Base-by-base conservation (phyloP, 2,888 invertebrate genomes). In the Pyrrhopygopsis socrates region DNA sequence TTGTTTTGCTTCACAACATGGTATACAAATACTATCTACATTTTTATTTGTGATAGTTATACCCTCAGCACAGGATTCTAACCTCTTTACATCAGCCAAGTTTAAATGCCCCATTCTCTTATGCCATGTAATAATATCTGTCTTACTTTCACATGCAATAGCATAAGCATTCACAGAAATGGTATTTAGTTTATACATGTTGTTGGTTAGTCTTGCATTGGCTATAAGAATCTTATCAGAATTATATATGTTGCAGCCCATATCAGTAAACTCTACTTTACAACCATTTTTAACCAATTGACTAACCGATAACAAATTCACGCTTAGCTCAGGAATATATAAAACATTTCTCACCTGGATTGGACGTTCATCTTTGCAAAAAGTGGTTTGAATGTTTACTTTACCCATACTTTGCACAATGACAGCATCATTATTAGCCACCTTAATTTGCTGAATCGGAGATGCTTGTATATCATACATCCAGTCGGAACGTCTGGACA, bases 1-100 rank as follows among this genome's bases (percentile, higher is more conserved):
- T 34, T 89, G 88, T 65, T 91, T 91, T 3, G 86, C 91, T 67
- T 90, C 77, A 41, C 79, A 63, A 73, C 89, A 89, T n/a, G 76
- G 70, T 34, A 84, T 58, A 27, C 81, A 85, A 15, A 63, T 38
- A 27, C 81, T 85, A 30, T 75, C 41, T 75, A 77, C 80, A 9
- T 79, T 70, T 71, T 54, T 22, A 20, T 85, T 22, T 34, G 11
- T 34, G 54, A 84, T n/a, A n/a, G n/a, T 81, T 20, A 88, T 76
- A 58, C 76, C 86, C 34, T 34, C 34, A 18, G 74, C 76, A 65
- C 58, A 70, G 4, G 81, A 41, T 20, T 80, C 22, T 30, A 89
- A 24, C 75, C 86, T 90, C 3, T 83, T 27, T 6, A 86, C 8
- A 71, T 83, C 82, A 27, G 70, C 30, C 58, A 81, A 84, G 27